Evolutionary conservation across 2,888 invertebrate genomes (phyloP).

Genomic region (Cylindroiulus punctatus): DNA sequence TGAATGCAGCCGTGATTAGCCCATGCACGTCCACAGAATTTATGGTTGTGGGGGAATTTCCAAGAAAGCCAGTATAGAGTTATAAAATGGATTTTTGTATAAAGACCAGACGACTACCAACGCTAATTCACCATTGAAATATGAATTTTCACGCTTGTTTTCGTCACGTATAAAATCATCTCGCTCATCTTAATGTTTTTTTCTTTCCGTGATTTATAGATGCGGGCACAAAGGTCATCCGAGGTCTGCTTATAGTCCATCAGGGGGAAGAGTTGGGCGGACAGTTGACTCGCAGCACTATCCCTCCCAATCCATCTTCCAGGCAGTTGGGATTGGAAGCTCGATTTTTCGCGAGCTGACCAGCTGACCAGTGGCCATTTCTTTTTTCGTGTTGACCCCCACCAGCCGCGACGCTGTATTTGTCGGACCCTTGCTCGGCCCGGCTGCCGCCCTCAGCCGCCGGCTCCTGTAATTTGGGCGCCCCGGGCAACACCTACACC

Average conservation of each 20-base stretch:
- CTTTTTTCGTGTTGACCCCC: neutral
- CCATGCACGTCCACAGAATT: neutral
- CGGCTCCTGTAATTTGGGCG: slow-evolving; percentile 50
- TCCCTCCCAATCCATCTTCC: slow-evolving; percentile 5
- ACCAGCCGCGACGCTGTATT: slow-evolving; percentile 44
- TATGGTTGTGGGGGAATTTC: slow-evolving; percentile 16
- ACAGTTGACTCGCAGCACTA: slow-evolving; percentile 36
- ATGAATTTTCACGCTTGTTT: slow-evolving; percentile 54
- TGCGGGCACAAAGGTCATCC: slow-evolving; percentile 17
- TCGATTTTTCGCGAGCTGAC: neutral
- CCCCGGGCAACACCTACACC: neutral
- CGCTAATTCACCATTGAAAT: slow-evolving; percentile 48
- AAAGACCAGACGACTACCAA: slow-evolving; percentile 12
- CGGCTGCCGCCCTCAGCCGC: slow-evolving; percentile 53
- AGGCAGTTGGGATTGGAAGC: neutral
- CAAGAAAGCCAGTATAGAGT: slow-evolving; percentile 4
- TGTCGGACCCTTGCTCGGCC: slow-evolving; percentile 46
- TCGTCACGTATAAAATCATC: slow-evolving; percentile 31
- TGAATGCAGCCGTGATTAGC: neutral
- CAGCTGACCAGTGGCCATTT: too few species aligned
- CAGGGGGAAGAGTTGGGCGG: slow-evolving; percentile 49
- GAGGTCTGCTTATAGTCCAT: slow-evolving; percentile 39
- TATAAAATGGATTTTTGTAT: neutral
- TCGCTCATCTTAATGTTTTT: slow-evolving; percentile 47
- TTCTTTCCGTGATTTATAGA: slow-evolving; percentile 45